A percentile compares a stretch with the other conserved stretches of the same genome.
Evolutionary conservation across 2,113 vertebrate genomes (phyloP).

Genomic region (Dromas ardeola): DNA sequence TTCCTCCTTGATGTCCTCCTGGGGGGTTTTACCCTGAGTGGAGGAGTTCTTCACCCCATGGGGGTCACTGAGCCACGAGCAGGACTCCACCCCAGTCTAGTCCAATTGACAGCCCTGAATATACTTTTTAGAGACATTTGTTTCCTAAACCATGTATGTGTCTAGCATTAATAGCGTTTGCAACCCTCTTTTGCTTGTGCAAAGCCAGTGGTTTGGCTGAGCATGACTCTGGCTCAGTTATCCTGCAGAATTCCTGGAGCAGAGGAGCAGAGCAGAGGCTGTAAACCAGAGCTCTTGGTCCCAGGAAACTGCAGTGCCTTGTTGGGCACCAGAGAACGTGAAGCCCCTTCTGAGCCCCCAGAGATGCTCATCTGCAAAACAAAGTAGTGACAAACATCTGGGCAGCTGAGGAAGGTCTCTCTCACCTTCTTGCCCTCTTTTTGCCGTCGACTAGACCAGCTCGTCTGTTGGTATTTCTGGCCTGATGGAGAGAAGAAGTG

Average conservation of each 20-base stretch:
- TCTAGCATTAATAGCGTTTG: neutral
- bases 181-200: neutral
- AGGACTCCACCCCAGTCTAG: neutral
- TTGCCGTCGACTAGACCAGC: neutral
- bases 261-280: neutral
- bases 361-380: neutral
- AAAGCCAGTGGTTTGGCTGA: neutral
- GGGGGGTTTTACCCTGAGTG: neutral
- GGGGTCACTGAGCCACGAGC: neutral
- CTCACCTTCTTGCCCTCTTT: neutral
- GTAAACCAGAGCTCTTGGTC: neutral
- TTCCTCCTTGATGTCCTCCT: neutral
- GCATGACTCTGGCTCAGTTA: neutral
- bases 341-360: neutral
- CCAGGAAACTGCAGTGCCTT: neutral
- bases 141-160: neutral
- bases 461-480: neutral
- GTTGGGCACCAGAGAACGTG: neutral
- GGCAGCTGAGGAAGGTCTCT: neutral
- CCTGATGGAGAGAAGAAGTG: neutral
- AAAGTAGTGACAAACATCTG: neutral
- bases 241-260: neutral
- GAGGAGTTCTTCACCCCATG: neutral
- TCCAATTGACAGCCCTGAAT: neutral
- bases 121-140: neutral